Conservation (phyloP, 2,797 vertebrate genomes). For the Somateria mollissima region DNA sequence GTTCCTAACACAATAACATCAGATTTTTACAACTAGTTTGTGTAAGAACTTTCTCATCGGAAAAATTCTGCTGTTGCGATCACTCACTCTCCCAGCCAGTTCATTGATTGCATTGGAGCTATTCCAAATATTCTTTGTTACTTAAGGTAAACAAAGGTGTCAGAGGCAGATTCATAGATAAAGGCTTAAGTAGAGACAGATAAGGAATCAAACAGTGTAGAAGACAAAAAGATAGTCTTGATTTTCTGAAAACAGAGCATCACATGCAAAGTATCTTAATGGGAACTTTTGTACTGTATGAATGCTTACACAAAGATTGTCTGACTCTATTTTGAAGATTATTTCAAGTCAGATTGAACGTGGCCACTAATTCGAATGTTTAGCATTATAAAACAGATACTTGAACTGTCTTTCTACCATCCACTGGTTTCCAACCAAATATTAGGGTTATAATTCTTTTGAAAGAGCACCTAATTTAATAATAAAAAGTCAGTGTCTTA, state of each 20-base stretch:
- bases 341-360: not conserved
- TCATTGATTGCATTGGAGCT: not conserved
- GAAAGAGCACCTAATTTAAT: not conserved
- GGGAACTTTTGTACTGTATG: not conserved
- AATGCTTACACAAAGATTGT: not conserved
- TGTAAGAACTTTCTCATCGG: not conserved
- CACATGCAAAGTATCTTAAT: not conserved
- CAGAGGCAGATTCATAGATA: not conserved
- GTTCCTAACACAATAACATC: not conserved
- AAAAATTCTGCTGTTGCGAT: not conserved
- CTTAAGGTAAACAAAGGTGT: conserved; percentile 20
- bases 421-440: not conserved
- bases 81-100: not conserved
- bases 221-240: not conserved
- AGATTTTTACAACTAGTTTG: not conserved
- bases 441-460: not conserved
- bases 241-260: not conserved
- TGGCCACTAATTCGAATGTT: not conserved
- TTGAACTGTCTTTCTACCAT: not conserved
- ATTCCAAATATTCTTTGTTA: not conserved
- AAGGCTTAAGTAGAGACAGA: not conserved
- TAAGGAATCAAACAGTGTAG: not conserved
- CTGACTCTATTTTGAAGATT: not conserved
- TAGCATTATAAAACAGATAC: not conserved
- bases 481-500: not conserved